phyloP scores from a whole-genome alignment of 2,888 invertebrate genomes.

The Aradus depressus region DNA sequence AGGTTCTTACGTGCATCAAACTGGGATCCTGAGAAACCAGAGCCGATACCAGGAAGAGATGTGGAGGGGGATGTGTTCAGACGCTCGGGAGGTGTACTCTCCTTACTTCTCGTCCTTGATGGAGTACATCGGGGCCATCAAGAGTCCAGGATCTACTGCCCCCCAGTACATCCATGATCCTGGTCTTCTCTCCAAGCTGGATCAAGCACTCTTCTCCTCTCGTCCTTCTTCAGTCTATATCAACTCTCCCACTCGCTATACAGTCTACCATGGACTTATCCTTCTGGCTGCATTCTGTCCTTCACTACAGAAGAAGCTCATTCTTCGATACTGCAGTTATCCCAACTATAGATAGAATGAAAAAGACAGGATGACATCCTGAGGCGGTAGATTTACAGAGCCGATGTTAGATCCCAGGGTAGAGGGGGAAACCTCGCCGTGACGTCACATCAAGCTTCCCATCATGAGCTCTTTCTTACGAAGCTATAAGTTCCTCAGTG shows the following conservation, averaged over 20 bases:
- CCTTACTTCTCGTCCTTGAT: constrained; percentile 45
- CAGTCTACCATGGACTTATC: constrained; percentile 4
- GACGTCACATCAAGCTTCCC: too few relatives aligned
- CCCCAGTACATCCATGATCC: constrained; percentile 4
- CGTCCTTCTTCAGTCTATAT: constrained; percentile 1
- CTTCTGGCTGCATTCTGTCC: not conserved
- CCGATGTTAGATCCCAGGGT: too few relatives aligned
- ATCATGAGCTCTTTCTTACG: too few relatives aligned
- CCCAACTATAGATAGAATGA: too few relatives aligned
- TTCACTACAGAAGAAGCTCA: too few relatives aligned
- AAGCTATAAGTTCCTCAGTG: too few relatives aligned
- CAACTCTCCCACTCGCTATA: constrained; percentile 11
- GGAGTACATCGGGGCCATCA: constrained; percentile 5
- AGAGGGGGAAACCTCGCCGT: too few relatives aligned
- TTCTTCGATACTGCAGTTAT: too few relatives aligned
- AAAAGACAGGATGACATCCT: too few relatives aligned
- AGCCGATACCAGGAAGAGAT: constrained; percentile 49
- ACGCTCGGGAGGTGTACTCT: constrained; percentile 52
- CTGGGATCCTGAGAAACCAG: constrained; percentile 57
- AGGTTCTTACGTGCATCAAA: constrained; percentile 59
- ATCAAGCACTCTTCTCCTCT: constrained; percentile 9
- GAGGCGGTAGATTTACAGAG: too few relatives aligned
- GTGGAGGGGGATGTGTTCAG: constrained; percentile 49
- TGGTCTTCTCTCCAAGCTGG: constrained; percentile 1
- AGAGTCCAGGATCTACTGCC: not conserved